Evolutionary conservation across 92 coral and sea anemone species (phyloP).

Genomic region (Parazoanthus darwini): DNA sequence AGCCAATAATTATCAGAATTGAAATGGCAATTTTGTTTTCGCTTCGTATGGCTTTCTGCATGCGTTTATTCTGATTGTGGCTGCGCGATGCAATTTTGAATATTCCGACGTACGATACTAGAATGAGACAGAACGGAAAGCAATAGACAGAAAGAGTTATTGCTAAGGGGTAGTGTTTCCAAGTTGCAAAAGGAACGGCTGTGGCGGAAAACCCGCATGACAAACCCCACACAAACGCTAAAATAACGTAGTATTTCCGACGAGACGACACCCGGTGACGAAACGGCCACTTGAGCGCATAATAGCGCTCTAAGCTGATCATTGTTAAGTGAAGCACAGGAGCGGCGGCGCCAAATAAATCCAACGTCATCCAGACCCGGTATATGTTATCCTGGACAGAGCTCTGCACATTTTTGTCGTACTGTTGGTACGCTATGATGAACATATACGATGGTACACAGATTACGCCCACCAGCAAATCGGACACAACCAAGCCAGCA

Average conservation of each 20-base stretch:
- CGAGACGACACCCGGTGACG: conserved; percentile 59
- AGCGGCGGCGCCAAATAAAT: conserved; percentile 63
- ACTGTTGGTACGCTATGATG: conserved; percentile 46
- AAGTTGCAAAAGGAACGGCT: conserved; percentile 49
- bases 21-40: conserved; percentile 62
- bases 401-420: conserved; percentile 24
- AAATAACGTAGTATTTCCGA: conserved; percentile 40
- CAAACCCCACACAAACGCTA: conserved; percentile 51
- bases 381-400: conserved; percentile 49
- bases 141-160: conserved; percentile 47
- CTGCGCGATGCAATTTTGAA: conserved; percentile 57
- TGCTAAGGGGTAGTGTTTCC: conserved; percentile 52
- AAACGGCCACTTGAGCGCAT: conserved; percentile 66
- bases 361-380: conserved; percentile 58
- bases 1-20: conserved; percentile 54
- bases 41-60: conserved; percentile 34
- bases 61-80: conserved; percentile 37
- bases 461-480: conserved; percentile 52
- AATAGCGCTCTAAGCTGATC: conserved; percentile 64
- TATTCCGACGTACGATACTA: conserved; percentile 55
- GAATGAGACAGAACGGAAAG: conserved; percentile 50
- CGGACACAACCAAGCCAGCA: conserved; percentile 55
- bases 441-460: conserved; percentile 61
- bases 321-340: conserved; percentile 55
- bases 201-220: conserved; percentile 48